Base-by-base conservation (phyloP, 2,888 invertebrate species). In the Agrotis exclamationis region DNA sequence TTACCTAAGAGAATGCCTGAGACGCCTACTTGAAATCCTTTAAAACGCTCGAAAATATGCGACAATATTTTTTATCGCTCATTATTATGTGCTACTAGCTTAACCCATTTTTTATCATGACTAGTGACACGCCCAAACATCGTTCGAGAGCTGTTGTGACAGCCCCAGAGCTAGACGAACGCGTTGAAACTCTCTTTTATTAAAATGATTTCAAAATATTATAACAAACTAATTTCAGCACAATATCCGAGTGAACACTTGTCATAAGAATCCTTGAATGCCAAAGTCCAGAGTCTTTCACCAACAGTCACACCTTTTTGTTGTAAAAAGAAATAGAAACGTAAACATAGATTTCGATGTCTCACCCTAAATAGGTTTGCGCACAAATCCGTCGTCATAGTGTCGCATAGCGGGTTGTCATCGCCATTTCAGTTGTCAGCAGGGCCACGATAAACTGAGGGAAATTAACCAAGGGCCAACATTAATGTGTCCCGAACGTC, bases 341-440 rank as follows among this genome's bases (percentile, higher is more conserved):
- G 83, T 85, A 74, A 88, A 89, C 91, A 91, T 87, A 89, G 86
- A 89, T 92, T 90, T 89, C 86, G 86, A 84, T 93, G 93, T 92
- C n/a, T n/a, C 90, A 88, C 87, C 88, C 70, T 85, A 90, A 93
- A 93, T 93, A 92, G 93, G 90, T 88, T 90, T 88, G 76, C 77
- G 85, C 86, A 93, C 93, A 94, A 93, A 94, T 94, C 93, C 88
- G 88, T 94, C 89, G 60, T 74, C 92, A 82, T 81, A 73, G 70
- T 80, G 85, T 83, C 87, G 81, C 85, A 88, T 88, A 88, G 87
- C 83, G 77, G 70, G 79, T 83, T 89, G 89, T 91, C 90, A 82
- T 79, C 91, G 88, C 91, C 90, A 87, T 93, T 88, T 86, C 80
- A 85, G 79, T 80, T 89, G 92, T 91, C 91, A 89, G 79, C 92